Percentiles rank a stretch among this genome's conserved stretches.
These are phyloP conservation scores for Liasis olivaceus DNA, from an alignment of 2,797 vertebrate genomes.

Conservation along the genomic window DNA sequence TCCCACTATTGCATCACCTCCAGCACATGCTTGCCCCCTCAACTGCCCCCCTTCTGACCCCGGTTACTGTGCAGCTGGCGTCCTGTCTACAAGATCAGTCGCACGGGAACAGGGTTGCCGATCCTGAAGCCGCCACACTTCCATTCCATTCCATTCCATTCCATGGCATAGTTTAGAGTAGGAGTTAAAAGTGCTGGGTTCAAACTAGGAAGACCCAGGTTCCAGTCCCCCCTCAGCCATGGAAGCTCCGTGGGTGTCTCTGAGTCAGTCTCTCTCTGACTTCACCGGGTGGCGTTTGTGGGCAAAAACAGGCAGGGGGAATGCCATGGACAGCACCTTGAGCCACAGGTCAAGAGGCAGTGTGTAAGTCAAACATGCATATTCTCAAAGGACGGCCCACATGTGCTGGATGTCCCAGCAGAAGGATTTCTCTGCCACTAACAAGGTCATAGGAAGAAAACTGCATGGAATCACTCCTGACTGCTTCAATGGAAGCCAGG, in stretches of 20 bases:
- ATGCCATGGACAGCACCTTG: not conserved
- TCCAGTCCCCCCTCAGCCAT: not conserved
- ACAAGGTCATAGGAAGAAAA: not conserved
- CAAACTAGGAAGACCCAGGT: not conserved
- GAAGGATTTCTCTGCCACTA: not conserved
- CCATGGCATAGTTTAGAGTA: not conserved
- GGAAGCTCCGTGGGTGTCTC: not conserved
- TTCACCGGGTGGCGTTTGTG: not conserved
- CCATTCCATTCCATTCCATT: not conserved
- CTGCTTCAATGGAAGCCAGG: not conserved
- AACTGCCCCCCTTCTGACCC: not conserved
- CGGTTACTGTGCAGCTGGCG: not conserved
- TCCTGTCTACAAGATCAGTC: not conserved
- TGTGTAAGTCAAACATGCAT: not conserved
- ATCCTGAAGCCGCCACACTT: conserved; percentile 16
- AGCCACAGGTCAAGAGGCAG: not conserved
- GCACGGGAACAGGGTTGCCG: not conserved
- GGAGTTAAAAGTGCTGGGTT: not conserved
- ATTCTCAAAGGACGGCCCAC: not conserved
- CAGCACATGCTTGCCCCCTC: not conserved
- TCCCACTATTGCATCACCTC: not conserved
- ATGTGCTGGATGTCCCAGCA: not conserved
- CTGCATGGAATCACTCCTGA: not conserved
- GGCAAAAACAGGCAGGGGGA: not conserved
- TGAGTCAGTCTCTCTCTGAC: not conserved